phyloP scores from a whole-genome alignment of 1,140 invertebrate species.

The Procambarus clarkii region DNA sequence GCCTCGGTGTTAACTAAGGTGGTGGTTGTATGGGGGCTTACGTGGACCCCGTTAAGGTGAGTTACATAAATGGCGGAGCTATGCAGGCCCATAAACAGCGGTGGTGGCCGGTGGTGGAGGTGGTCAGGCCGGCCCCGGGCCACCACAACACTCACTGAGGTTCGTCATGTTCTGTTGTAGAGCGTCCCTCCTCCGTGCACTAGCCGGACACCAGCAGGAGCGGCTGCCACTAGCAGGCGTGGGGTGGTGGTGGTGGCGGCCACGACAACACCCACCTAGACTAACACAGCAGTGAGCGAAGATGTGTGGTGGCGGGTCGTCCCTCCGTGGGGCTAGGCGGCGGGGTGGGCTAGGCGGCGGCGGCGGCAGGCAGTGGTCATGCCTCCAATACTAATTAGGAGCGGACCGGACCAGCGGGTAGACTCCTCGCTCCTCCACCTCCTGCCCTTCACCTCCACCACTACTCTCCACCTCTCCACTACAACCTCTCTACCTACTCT shows the following conservation, averaged over 20 bases:
- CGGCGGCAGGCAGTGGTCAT: constrained; percentile 68
- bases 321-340: constrained; percentile 38
- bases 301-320: constrained; percentile 47
- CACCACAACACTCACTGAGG: constrained; percentile 32
- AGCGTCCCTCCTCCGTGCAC: constrained; percentile 9
- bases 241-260: neutral
- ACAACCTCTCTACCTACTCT: too few relatives aligned
- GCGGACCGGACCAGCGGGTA: constrained; percentile 32
- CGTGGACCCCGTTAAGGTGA: constrained; percentile 63
- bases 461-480: neutral
- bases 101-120: constrained; percentile 54
- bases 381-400: constrained; percentile 69
- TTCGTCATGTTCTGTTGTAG: constrained; percentile 59
- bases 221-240: neutral
- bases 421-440: constrained; percentile 7
- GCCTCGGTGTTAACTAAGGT: neutral
- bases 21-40: constrained; percentile 49
- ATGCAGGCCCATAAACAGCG: constrained; percentile 69
- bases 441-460: neutral
- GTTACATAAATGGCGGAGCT: constrained; percentile 70
- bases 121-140: constrained; percentile 64
- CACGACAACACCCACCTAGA: constrained; percentile 20
- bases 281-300: constrained; percentile 63
- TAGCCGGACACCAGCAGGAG: neutral
- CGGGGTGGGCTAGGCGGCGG: constrained; percentile 36